Evolutionary conservation across 2,888 invertebrate genomes (phyloP).

Genomic region (Cheiracanthium punctorium): DNA sequence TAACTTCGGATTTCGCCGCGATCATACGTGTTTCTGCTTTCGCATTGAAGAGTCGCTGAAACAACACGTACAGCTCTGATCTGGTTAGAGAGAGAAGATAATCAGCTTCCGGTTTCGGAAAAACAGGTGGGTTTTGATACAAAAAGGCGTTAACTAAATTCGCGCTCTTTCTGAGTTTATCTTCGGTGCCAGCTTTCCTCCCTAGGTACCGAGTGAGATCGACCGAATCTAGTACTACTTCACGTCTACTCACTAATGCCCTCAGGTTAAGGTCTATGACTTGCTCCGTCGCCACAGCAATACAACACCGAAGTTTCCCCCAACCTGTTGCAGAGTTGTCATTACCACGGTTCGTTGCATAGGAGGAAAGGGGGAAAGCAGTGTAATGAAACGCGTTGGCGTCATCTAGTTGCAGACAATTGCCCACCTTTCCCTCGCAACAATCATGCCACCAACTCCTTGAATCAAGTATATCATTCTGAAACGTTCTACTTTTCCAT

Average conservation of each 20-base stretch:
- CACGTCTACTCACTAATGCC: slow-evolving; percentile 62
- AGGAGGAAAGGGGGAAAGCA: slow-evolving; percentile 43
- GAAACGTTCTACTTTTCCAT: slow-evolving; percentile 1
- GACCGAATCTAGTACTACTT: slow-evolving; percentile 50
- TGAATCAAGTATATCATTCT: not conserved
- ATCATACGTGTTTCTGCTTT: slow-evolving; percentile 39
- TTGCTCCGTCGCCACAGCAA: slow-evolving; percentile 46
- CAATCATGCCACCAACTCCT: slow-evolving; percentile 29
- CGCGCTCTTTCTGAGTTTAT: slow-evolving; percentile 48
- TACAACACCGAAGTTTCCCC: slow-evolving; percentile 53
- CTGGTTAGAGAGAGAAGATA: slow-evolving; percentile 40
- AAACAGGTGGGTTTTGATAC: slow-evolving; percentile 62
- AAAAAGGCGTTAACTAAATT: slow-evolving; percentile 52
- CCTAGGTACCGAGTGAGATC: slow-evolving; percentile 40
- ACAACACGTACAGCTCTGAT: slow-evolving; percentile 50
- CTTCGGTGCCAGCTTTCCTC: slow-evolving; percentile 37
- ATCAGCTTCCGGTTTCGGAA: slow-evolving; percentile 55
- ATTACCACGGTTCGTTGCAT: slow-evolving; percentile 66
- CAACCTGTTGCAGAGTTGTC: slow-evolving; percentile 59
- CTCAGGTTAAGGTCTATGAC: slow-evolving; percentile 66
- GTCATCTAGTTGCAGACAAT: slow-evolving; percentile 51
- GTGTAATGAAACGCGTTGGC: slow-evolving; percentile 55
- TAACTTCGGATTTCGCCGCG: slow-evolving; percentile 24
- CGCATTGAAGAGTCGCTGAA: slow-evolving; percentile 23
- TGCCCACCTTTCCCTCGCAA: slow-evolving; percentile 32